Base-by-base conservation (phyloP, 2,797 vertebrate genomes). In the Falco novaeseelandiae region DNA sequence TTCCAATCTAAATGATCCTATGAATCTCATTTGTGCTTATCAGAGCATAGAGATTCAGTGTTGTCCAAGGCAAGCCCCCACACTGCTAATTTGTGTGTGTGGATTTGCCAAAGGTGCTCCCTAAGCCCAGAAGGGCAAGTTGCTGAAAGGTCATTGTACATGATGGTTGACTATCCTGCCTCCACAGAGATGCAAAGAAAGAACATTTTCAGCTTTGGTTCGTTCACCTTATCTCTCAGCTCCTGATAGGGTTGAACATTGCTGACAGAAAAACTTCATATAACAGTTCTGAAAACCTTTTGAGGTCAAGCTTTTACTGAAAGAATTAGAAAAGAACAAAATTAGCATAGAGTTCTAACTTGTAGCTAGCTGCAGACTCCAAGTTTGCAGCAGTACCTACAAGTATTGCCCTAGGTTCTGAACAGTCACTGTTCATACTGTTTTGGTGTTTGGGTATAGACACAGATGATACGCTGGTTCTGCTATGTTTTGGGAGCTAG, bases 351-450 rank as follows among this genome's bases (percentile, higher is more conserved):
- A 67, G 23, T 62, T 93, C 34, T 59, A 38, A 10, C 1, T 76
- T 63, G 16, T 2, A 27, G 7, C 4, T 63, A 63, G 32, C 7
- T n/a, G 11, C n/a, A 66, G 36, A 52, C 6, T 52, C 22, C 21
- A 58, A 71, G 17, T 46, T 55, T 63, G 44, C 23, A 46, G 49
- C 36, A 42, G 9, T 29, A 61, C 9, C 29, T n/a, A 18, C 22
- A 66, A 62, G 25, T 29, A 40, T 30, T 55, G 20, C 19, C 11
- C 11, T 66, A 18, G 9, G 5, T 30, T 70, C 19, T 44, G 25
- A n/a, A 16, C 2, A 51, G 32, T 25, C 34, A 38, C 36, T 74
- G 1, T 0, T 18, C n/a, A 17, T 23, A 19, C 3, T 10, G 2
- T n/a, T 87, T 49, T 51, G 17, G 8, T 48, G 21, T 61, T 87